Conservation (phyloP, 2,888 invertebrate species). For the Pogonocherus hispidulus region DNA sequence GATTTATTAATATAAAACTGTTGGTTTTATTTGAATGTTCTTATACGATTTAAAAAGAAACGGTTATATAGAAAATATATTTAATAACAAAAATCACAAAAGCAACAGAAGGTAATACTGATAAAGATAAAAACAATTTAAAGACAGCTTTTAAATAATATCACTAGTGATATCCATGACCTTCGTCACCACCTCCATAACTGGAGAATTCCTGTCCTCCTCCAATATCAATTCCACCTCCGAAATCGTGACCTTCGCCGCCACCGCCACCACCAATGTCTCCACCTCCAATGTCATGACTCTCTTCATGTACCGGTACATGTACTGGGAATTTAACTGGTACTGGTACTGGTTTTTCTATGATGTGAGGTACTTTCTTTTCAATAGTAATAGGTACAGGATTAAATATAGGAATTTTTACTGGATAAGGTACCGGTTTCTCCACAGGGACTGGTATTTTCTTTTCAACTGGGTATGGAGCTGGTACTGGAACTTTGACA, state of each 20-base stretch:
- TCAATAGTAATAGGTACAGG: constrained; percentile 74
- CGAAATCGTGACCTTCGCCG: constrained; percentile 49
- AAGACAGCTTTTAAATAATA: constrained; percentile 36
- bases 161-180: constrained; percentile 48
- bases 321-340: constrained; percentile 80
- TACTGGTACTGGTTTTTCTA: constrained; percentile 77
- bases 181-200: constrained; percentile 42
- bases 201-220: constrained; percentile 41
- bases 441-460: constrained; percentile 78
- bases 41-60: constrained; percentile 32
- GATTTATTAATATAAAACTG: too few relatives aligned
- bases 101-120: constrained; percentile 60
- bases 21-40: too few relatives aligned
- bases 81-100: constrained; percentile 60
- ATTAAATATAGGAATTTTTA: constrained; percentile 74
- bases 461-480: constrained; percentile 79
- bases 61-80: constrained; percentile 49
- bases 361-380: constrained; percentile 64
- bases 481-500: constrained; percentile 81
- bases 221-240: constrained; percentile 53
- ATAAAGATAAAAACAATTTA: constrained; percentile 52
- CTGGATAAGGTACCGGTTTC: constrained; percentile 77
- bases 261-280: constrained; percentile 49
- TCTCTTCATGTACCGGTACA: constrained; percentile 69
- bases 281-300: constrained; percentile 49